Conservation (phyloP, 2,888 invertebrate genomes). For the Capitulum mitella region DNA sequence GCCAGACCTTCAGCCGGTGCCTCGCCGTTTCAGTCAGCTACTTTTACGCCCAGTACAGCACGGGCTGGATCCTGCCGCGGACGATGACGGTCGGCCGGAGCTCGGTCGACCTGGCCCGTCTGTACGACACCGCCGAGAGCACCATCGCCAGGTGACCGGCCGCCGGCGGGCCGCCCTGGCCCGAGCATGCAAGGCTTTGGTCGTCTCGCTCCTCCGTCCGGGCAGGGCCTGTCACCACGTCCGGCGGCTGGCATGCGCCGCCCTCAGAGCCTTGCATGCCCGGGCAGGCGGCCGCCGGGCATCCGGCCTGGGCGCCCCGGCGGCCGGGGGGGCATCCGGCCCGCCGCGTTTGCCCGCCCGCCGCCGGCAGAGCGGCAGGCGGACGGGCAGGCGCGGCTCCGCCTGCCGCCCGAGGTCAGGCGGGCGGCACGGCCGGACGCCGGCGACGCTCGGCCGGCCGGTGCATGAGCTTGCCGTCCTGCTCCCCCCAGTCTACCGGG, state of each 20-base stretch:
- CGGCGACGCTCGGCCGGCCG: too few species aligned
- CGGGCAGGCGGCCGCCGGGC: too few species aligned
- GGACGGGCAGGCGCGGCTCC: too few species aligned
- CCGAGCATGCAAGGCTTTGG: constrained; percentile 15
- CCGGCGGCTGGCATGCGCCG: too few species aligned
- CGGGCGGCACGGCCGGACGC: too few species aligned
- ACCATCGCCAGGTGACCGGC: neutral
- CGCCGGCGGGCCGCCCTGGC: neutral
- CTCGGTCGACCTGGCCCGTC: neutral
- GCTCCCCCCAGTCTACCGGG: neutral
- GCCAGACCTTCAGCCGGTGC: too few species aligned
- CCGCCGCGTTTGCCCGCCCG: too few species aligned
- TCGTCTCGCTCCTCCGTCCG: neutral
- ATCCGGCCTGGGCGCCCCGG: too few species aligned
- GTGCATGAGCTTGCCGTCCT: neutral
- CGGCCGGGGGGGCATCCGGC: too few species aligned
- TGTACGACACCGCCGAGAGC: neutral
- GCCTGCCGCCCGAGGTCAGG: too few species aligned
- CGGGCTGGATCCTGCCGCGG: neutral
- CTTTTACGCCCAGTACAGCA: constrained; percentile 2
- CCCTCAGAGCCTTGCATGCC: neutral
- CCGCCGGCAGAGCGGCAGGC: too few species aligned
- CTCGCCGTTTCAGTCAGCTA: neutral
- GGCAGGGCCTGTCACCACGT: too few species aligned
- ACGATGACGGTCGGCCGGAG: neutral